A percentile compares a stretch with the other conserved stretches of the same genome.
These are phyloP conservation scores for Hypomecis punctinalis DNA, from an alignment of 2,888 invertebrate species.

Conservation along the genomic window DNA sequence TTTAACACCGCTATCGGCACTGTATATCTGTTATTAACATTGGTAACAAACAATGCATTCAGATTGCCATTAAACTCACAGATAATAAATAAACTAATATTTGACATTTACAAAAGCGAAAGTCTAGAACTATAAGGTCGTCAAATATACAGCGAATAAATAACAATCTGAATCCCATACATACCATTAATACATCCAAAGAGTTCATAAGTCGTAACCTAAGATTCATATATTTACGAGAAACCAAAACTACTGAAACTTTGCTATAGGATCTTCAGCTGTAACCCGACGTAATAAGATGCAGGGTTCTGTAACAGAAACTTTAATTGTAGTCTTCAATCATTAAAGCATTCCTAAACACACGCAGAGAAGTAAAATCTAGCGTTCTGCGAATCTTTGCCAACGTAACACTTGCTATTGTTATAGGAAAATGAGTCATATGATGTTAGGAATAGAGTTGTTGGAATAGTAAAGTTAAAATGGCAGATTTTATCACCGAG, in stretches of 20 bases:
- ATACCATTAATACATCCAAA: constrained; percentile 11
- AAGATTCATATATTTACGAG: constrained; percentile 23
- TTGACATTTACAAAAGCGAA: constrained; percentile 5
- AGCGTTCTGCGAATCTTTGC: constrained; percentile 40
- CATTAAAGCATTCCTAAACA: constrained; percentile 52
- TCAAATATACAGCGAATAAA: constrained; percentile 1
- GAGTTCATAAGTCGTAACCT: constrained; percentile 28
- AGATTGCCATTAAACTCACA: neutral
- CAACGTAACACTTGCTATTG: constrained; percentile 32
- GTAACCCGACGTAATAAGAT: constrained; percentile 18
- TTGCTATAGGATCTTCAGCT: constrained; percentile 9
- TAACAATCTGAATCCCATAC: neutral
- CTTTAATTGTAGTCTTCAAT: constrained; percentile 42
- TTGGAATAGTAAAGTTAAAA: constrained; percentile 27
- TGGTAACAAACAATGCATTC: neutral
- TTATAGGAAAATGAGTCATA: constrained; percentile 44
- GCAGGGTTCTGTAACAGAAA: constrained; percentile 20
- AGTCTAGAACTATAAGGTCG: neutral
- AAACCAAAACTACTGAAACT: constrained; percentile 15
- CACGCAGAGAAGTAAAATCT: constrained; percentile 48
- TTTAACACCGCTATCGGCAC: too few relatives aligned
- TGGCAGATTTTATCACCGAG: constrained; percentile 59
- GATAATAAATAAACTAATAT: neutral
- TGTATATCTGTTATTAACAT: too few relatives aligned
- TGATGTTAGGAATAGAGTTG: constrained; percentile 32